A percentile compares a stretch with the other conserved stretches of the same genome.
phyloP scores from a whole-genome alignment of 1,140 invertebrate genomes.

The Drosophila watanabei region DNA sequence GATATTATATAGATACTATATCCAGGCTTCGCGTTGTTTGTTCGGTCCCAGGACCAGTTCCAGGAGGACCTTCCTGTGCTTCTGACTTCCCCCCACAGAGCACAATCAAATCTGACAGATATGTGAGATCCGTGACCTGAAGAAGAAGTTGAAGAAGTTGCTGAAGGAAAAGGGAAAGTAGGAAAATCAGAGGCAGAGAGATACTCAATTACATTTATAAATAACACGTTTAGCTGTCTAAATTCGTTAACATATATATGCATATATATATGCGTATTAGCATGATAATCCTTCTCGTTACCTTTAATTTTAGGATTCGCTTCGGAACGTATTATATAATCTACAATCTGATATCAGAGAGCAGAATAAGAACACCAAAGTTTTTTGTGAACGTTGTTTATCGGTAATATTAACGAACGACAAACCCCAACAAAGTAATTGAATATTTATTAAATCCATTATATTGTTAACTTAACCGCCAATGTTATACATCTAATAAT shows the following conservation, averaged over 20 bases:
- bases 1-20: constrained; percentile 24
- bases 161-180: neutral
- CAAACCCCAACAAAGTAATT: constrained; percentile 36
- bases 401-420: constrained; percentile 44
- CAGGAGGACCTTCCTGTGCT: constrained; percentile 17
- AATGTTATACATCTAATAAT: constrained; percentile 57
- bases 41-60: constrained; percentile 33
- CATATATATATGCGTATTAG: neutral
- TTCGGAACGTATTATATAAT: constrained; percentile 11
- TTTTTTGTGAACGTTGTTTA: constrained; percentile 43
- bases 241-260: constrained; percentile 25
- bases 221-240: constrained; percentile 28
- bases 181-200: neutral
- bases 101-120: constrained; percentile 57
- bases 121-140: constrained; percentile 64
- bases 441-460: constrained; percentile 47
- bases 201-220: constrained; percentile 46
- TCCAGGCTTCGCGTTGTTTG: constrained; percentile 49
- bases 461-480: constrained; percentile 71
- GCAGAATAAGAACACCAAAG: constrained; percentile 39
- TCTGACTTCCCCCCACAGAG: constrained; percentile 46
- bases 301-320: constrained; percentile 51
- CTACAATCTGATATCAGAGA: constrained; percentile 5
- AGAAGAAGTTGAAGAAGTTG: constrained; percentile 13
- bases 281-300: constrained; percentile 51